Evolutionary conservation across 2,797 vertebrate species (phyloP).

Genomic region (Molossus alvarezi): DNA sequence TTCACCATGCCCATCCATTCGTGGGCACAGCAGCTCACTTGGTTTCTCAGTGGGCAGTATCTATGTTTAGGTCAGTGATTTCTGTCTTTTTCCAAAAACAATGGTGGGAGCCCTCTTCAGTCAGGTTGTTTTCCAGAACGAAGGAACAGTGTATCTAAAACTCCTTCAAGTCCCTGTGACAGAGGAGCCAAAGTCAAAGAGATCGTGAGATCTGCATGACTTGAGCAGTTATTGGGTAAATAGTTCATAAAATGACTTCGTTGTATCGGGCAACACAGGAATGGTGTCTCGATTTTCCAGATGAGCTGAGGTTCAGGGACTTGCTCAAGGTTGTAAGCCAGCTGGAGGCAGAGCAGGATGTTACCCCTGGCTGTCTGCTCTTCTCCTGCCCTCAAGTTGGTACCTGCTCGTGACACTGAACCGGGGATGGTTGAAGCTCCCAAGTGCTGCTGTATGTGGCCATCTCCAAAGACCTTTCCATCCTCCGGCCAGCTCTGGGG

Average conservation of each 20-base stretch:
- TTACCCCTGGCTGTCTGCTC: background rate
- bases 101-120: background rate
- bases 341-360: background rate
- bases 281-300: background rate
- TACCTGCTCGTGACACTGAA: background rate
- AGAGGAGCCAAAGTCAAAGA: background rate
- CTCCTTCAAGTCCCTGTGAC: background rate
- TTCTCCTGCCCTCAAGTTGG: background rate
- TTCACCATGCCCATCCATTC: accelerated
- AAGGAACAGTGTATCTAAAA: background rate
- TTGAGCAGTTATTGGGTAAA: background rate
- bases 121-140: background rate
- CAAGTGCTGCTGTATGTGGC: background rate
- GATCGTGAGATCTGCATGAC: background rate
- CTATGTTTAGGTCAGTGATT: background rate
- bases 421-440: background rate
- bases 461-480: background rate
- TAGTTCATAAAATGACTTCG: background rate
- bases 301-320: background rate
- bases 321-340: background rate
- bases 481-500: background rate
- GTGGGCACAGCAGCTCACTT: background rate
- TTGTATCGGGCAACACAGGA: background rate
- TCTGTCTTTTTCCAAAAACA: background rate
- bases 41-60: background rate